Conservation (phyloP, 2,888 invertebrate genomes). For the Galeopsomyia nigrocyanea region DNA sequence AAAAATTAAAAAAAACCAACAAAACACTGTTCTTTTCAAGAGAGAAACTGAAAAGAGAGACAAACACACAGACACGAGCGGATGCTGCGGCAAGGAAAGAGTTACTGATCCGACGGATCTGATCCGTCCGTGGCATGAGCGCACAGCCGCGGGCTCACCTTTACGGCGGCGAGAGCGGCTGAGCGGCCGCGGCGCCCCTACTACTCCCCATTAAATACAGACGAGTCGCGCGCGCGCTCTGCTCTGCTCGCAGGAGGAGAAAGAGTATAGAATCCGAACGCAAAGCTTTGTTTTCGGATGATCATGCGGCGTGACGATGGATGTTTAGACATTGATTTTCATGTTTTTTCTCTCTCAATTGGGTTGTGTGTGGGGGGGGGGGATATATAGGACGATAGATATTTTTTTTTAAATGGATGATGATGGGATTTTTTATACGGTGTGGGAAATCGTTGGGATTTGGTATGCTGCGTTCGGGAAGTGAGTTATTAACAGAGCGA, state of each 20-base stretch:
- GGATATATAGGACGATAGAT: no score
- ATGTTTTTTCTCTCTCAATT: no score
- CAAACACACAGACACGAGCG: constrained; percentile 26
- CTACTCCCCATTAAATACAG: constrained; percentile 29
- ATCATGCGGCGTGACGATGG: no score
- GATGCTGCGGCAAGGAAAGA: constrained; percentile 61
- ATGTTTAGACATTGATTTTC: no score
- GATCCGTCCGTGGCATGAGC: constrained; percentile 50
- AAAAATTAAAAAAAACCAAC: constrained; percentile 31
- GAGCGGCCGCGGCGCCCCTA: constrained; percentile 27
- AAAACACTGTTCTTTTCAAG: not conserved
- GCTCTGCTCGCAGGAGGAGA: not conserved
- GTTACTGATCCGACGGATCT: constrained; percentile 60
- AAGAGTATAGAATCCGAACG: no score
- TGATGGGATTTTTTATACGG: no score
- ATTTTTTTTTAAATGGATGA: no score
- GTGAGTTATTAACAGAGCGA: no score
- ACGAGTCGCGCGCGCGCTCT: constrained; percentile 20
- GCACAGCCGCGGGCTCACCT: constrained; percentile 59
- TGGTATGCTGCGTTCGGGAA: no score
- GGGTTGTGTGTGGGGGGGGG: no score
- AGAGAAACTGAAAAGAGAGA: not conserved
- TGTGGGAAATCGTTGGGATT: no score
- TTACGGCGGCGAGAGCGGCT: constrained; percentile 25
- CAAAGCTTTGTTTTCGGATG: no score